Evolutionary conservation across 2,797 vertebrate genomes (phyloP).

Genomic region (Scomberomorus guttatus): DNA sequence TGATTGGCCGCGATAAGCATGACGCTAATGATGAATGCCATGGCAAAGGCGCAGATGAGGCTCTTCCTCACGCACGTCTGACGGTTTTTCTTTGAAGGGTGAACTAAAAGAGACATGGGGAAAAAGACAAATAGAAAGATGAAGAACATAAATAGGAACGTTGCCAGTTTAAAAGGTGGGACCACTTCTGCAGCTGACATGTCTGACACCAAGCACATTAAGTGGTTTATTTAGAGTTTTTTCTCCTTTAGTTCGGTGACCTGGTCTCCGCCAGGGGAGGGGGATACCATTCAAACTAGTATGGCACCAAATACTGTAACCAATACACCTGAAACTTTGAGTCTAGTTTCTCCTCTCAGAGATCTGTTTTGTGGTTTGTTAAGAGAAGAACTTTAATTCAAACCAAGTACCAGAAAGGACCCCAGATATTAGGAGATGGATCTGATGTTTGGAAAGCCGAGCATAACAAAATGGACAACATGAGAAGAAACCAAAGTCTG

Average conservation of each 20-base stretch:
- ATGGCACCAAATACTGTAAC: not conserved
- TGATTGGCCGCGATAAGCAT: slow-evolving; percentile 99
- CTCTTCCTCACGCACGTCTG: slow-evolving; percentile 97
- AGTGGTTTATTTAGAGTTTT: slow-evolving; percentile 8
- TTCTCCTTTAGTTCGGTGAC: not conserved
- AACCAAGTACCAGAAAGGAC: not conserved
- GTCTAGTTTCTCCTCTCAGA: not conserved
- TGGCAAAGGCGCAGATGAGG: slow-evolving; percentile 98
- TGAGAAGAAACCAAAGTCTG: not conserved
- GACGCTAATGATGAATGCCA: slow-evolving; percentile 99
- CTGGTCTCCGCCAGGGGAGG: not conserved
- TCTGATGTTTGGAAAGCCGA: not conserved
- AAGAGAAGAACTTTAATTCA: not conserved
- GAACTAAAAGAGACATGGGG: slow-evolving; percentile 72
- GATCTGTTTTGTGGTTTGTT: slow-evolving; percentile 4
- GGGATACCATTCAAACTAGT: not conserved
- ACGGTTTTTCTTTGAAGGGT: slow-evolving; percentile 91
- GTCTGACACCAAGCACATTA: not conserved
- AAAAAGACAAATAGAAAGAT: slow-evolving; percentile 12
- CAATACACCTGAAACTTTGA: not conserved
- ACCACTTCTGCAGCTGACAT: not conserved
- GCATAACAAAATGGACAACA: not conserved
- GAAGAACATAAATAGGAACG: not conserved
- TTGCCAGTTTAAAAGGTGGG: not conserved
- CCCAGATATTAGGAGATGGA: not conserved